Evolutionary conservation across 2,113 vertebrate species (phyloP).

Genomic region (Maylandia zebra): DNA sequence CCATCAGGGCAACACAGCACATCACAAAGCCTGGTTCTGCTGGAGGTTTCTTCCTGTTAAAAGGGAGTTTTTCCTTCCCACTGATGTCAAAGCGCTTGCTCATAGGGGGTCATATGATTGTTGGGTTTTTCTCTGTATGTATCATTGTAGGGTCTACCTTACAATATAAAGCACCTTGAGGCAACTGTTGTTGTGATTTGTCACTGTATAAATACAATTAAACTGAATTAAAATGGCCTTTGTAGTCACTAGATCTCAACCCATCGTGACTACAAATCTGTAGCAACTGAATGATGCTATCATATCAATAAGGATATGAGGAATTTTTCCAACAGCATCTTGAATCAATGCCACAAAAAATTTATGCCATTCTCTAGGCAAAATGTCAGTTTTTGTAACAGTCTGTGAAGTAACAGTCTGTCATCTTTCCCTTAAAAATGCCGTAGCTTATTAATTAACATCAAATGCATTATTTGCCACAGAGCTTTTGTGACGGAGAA

Average conservation of each 20-base stretch:
- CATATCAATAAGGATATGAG: background rate
- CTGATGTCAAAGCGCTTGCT: background rate
- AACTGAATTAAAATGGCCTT: background rate
- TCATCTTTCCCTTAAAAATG: background rate
- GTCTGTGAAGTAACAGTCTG: background rate
- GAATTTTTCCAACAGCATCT: background rate
- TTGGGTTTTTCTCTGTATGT: background rate
- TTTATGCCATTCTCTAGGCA: background rate
- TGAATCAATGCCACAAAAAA: background rate
- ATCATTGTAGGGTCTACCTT: background rate
- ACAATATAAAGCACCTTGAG: background rate
- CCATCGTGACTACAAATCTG: fast-evolving
- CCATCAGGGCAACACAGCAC: background rate
- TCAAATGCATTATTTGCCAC: background rate
- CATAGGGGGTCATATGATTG: background rate
- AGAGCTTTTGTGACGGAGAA: background rate
- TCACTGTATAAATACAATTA: fast-evolving
- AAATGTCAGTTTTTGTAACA: background rate
- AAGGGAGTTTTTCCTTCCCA: background rate
- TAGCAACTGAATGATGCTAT: background rate
- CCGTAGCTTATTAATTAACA: background rate
- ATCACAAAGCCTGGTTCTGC: background rate
- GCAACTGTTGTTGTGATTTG: background rate
- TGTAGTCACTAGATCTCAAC: fast-evolving
- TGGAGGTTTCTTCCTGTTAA: background rate